Evolutionary conservation across 2,113 vertebrate species (phyloP).

Genomic region (Athene noctua): DNA sequence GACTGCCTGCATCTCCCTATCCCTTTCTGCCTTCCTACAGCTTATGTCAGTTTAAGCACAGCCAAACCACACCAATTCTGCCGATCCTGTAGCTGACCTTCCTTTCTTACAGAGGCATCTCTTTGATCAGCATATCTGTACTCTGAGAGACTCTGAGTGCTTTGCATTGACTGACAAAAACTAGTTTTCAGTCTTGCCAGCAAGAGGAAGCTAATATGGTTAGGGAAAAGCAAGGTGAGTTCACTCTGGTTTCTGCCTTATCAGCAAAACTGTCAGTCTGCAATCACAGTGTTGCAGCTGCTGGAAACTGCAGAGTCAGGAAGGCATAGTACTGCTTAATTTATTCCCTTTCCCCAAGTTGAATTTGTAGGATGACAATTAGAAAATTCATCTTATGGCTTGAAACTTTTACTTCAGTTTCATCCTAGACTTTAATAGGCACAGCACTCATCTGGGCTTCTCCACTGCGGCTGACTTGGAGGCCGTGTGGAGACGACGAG

Average conservation of each 20-base stretch:
- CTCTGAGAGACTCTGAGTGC: background rate
- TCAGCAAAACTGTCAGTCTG: conserved; percentile 6
- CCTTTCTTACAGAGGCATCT: background rate
- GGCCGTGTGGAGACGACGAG: background rate
- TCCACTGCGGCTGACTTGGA: background rate
- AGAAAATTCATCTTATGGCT: background rate
- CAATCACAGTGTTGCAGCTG: background rate
- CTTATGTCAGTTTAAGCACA: background rate
- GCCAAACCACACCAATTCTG: background rate
- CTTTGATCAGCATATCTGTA: background rate
- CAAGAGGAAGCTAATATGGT: background rate
- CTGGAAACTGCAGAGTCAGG: background rate
- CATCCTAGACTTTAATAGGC: background rate
- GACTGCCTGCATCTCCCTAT: background rate
- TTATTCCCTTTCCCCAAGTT: background rate
- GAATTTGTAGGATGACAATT: background rate
- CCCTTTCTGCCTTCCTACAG: background rate
- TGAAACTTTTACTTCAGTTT: background rate
- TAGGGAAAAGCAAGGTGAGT: background rate
- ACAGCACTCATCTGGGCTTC: accelerated
- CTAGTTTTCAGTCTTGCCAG: background rate
- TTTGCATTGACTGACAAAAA: background rate
- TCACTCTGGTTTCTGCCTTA: background rate
- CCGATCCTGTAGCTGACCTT: background rate
- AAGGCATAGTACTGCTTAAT: background rate